Evolutionary conservation across 1,140 invertebrate species (phyloP).

Genomic region (Yoshiicerus persimilis): DNA sequence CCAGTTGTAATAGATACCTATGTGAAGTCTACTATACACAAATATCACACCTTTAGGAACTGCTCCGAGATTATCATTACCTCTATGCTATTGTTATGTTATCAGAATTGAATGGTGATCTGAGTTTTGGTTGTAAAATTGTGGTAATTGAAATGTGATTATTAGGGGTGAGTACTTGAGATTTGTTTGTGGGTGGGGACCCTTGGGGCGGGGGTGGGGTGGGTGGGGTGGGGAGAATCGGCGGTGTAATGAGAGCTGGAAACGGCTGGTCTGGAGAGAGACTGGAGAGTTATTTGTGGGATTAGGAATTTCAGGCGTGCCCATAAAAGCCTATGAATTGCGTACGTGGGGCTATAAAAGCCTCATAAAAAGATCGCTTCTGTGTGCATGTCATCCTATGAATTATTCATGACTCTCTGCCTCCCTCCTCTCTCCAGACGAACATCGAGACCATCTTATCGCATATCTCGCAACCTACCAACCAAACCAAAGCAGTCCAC

Average conservation of each 20-base stretch:
- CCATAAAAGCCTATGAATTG: conserved; percentile 32
- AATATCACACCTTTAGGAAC: too few relatives aligned
- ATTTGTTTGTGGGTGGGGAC: too few relatives aligned
- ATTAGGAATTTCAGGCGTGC: conserved; percentile 34
- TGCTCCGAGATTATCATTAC: too few relatives aligned
- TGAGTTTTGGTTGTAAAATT: too few relatives aligned
- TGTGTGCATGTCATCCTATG: conserved; percentile 43
- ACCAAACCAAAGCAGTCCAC: neutral
- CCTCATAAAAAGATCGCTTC: conserved; percentile 48
- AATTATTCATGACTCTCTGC: conserved; percentile 44
- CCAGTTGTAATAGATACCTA: too few relatives aligned
- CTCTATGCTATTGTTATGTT: too few relatives aligned
- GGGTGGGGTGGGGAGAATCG: neutral
- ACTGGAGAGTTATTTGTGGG: conserved; percentile 15
- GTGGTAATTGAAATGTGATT: too few relatives aligned
- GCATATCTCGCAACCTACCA: neutral
- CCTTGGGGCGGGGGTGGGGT: too few relatives aligned
- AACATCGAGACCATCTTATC: neutral
- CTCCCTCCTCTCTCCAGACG: neutral
- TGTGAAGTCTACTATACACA: too few relatives aligned
- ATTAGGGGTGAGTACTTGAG: too few relatives aligned
- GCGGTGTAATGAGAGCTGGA: neutral
- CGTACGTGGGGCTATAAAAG: conserved; percentile 40
- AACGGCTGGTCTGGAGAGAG: neutral
- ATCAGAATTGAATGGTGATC: too few relatives aligned